Conservation (phyloP, 2,797 vertebrate species). For the Leuciscus waleckii region DNA sequence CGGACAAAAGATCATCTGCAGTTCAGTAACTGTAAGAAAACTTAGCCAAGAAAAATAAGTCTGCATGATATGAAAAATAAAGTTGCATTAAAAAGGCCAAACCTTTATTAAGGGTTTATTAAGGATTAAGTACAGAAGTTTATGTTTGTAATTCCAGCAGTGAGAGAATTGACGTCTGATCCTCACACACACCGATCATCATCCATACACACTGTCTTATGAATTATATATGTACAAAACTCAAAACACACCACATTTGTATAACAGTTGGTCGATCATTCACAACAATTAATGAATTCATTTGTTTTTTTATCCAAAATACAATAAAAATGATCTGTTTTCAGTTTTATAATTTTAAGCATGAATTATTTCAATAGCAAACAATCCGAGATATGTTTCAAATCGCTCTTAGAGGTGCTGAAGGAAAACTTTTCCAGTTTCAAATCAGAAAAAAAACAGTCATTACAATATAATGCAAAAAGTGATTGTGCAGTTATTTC, state of each 20-base stretch:
- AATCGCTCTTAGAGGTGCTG: background rate
- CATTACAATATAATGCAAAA: background rate
- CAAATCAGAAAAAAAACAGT: background rate
- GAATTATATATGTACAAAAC: too few relatives aligned
- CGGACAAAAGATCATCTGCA: too few relatives aligned
- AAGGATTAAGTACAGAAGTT: too few relatives aligned
- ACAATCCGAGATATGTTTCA: background rate
- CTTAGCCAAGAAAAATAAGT: too few relatives aligned
- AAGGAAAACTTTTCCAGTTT: background rate
- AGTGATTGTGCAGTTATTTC: background rate
- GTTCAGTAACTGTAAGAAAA: too few relatives aligned
- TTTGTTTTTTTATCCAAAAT: background rate
- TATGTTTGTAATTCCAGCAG: too few relatives aligned
- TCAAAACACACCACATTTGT: background rate
- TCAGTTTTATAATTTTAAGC: background rate
- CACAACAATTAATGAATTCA: background rate
- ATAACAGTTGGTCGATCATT: background rate
- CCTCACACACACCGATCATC: too few relatives aligned
- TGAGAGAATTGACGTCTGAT: too few relatives aligned
- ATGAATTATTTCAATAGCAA: background rate
- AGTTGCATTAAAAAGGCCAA: too few relatives aligned
- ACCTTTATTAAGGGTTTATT: too few relatives aligned
- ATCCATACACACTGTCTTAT: too few relatives aligned
- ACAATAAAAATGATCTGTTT: accelerated
- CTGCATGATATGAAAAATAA: too few relatives aligned